Conservation (phyloP, 1,140 invertebrate genomes). For the Penaeus chinensis region DNA sequence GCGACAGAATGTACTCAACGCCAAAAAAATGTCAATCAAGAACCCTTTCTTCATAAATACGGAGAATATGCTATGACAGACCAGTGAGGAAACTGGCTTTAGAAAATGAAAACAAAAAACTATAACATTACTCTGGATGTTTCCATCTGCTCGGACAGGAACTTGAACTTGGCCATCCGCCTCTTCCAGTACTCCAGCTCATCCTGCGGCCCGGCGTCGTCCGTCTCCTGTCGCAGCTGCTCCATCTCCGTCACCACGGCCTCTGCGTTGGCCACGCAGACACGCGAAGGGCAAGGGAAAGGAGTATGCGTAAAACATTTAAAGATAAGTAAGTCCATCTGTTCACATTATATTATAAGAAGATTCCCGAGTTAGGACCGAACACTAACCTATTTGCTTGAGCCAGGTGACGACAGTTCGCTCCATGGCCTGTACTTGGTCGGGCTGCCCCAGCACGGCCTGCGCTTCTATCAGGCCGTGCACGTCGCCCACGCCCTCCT, state of each 20-base stretch:
- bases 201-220: slow-evolving; percentile 91
- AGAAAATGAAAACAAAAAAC: background rate
- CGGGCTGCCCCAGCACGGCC: background rate
- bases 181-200: slow-evolving; percentile 98
- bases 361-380: background rate
- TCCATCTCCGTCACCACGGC: slow-evolving; percentile 77
- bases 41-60: too few relatives aligned
- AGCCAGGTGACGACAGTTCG: background rate
- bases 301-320: too few relatives aligned
- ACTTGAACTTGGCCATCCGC: slow-evolving; percentile 90
- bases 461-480: background rate
- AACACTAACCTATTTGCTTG: slow-evolving; percentile 9
- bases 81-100: too few relatives aligned
- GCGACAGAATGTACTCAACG: too few relatives aligned
- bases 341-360: too few relatives aligned
- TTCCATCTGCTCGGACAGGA: slow-evolving; percentile 86
- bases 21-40: too few relatives aligned
- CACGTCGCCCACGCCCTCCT: background rate
- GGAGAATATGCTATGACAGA: too few relatives aligned
- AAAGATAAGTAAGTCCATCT: background rate
- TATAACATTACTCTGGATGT: slow-evolving; percentile 68
- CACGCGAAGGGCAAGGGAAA: too few relatives aligned
- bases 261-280: slow-evolving; percentile 19
- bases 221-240: slow-evolving; percentile 90
- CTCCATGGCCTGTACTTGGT: background rate